Evolutionary conservation across 2,888 invertebrate genomes (phyloP).

Genomic region (Bhutanitis thaidina): DNA sequence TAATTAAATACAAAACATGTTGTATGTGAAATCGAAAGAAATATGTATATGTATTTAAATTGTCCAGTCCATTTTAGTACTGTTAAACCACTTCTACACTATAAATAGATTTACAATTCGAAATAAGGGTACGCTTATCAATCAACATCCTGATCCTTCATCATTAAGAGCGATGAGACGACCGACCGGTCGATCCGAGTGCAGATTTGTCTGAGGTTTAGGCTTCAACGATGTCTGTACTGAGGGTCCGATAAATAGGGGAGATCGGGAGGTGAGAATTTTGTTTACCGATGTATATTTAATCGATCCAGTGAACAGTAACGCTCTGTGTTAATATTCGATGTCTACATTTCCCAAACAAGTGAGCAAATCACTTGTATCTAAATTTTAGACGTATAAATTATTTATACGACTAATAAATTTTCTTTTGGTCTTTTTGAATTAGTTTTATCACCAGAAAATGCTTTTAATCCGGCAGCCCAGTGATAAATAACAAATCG

Average conservation of each 20-base stretch:
- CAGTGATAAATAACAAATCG: too few species aligned
- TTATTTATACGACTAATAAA: too few species aligned
- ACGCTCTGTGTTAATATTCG: constrained; percentile 11
- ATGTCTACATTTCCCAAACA: background rate
- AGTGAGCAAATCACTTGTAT: too few species aligned
- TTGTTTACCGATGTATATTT: constrained; percentile 22
- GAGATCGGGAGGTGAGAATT: constrained; percentile 24
- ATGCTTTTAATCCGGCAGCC: too few species aligned
- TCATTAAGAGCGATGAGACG: constrained; percentile 74
- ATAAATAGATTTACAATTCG: constrained; percentile 29
- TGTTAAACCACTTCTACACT: too few species aligned
- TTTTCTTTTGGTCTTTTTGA: too few species aligned
- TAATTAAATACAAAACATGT: too few species aligned
- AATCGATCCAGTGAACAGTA: constrained; percentile 10
- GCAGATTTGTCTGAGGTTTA: constrained; percentile 73
- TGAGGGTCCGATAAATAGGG: constrained; percentile 13
- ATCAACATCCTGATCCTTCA: constrained; percentile 76
- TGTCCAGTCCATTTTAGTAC: too few species aligned
- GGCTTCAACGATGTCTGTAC: constrained; percentile 39
- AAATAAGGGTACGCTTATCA: constrained; percentile 67
- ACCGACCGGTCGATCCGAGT: constrained; percentile 41
- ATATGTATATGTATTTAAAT: too few species aligned
- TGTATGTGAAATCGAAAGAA: too few species aligned
- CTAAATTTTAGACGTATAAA: too few species aligned
- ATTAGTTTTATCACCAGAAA: too few species aligned